A percentile compares a stretch with the other conserved stretches of the same genome.
Evolutionary conservation across 2,113 vertebrate genomes (phyloP).

Genomic region (Spilogale gracilis): DNA sequence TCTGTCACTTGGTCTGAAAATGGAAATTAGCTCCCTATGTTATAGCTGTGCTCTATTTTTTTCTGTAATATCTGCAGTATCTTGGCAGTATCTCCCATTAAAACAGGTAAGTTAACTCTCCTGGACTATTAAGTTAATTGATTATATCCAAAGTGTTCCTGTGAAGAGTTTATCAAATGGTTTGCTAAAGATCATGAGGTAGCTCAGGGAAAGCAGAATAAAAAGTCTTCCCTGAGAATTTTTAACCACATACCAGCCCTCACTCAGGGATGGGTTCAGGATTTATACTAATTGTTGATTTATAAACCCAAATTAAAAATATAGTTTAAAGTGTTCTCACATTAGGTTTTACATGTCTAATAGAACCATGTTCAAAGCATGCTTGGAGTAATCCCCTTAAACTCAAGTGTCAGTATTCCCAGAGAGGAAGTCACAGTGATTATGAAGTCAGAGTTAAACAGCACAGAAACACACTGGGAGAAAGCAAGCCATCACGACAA

Average conservation of each 20-base stretch:
- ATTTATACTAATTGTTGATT: not conserved
- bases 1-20: not conserved
- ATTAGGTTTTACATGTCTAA: not conserved
- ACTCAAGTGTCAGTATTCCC: not conserved
- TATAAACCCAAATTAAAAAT: not conserved
- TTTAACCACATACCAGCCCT: not conserved
- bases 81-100: not conserved
- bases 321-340: not conserved
- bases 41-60: not conserved
- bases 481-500: not conserved
- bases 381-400: not conserved
- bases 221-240: not conserved
- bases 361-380: not conserved
- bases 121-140: not conserved
- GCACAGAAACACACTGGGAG: not conserved
- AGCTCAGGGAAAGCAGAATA: not conserved
- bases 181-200: not conserved
- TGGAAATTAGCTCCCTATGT: not conserved
- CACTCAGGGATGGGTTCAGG: not conserved
- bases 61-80: not conserved
- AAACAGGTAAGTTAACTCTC: not conserved
- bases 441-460: not conserved
- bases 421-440: not conserved
- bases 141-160: not conserved
- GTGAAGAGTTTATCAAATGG: not conserved